Percentiles rank a stretch among this genome's conserved stretches.
Evolutionary conservation across 2,888 invertebrate species (phyloP).

Genomic region (Drosophila neotestacea): DNA sequence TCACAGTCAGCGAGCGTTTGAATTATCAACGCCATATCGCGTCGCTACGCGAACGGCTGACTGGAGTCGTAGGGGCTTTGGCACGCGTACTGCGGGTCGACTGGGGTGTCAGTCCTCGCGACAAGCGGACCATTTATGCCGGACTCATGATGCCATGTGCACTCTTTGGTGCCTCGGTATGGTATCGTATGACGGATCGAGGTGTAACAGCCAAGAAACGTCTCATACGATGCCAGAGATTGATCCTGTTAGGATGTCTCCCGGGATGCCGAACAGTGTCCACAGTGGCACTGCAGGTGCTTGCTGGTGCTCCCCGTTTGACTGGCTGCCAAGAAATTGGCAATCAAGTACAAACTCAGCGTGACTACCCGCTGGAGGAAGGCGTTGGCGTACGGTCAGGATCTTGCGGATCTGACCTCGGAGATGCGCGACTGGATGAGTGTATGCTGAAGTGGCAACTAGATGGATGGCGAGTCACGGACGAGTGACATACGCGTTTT

Average conservation of each 20-base stretch:
- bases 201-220: no score
- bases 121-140: conserved; percentile 1
- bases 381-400: neutral
- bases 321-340: neutral
- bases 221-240: no score
- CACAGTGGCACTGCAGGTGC: no score
- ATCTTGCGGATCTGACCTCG: neutral
- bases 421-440: neutral
- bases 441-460: neutral
- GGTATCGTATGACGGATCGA: no score
- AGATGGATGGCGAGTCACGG: no score
- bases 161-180: conserved; percentile 19
- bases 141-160: conserved; percentile 29
- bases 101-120: conserved; percentile 17
- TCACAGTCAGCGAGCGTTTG: no score
- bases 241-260: no score
- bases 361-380: neutral
- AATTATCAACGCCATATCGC: no score
- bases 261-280: no score
- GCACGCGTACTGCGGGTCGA: conserved; percentile 24
- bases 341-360: neutral
- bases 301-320: neutral
- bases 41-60: no score
- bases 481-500: no score
- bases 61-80: conserved; percentile 17